Evolutionary conservation across 1,140 invertebrate species (phyloP).

Genomic region (Daktulosphaira vitifoliae): DNA sequence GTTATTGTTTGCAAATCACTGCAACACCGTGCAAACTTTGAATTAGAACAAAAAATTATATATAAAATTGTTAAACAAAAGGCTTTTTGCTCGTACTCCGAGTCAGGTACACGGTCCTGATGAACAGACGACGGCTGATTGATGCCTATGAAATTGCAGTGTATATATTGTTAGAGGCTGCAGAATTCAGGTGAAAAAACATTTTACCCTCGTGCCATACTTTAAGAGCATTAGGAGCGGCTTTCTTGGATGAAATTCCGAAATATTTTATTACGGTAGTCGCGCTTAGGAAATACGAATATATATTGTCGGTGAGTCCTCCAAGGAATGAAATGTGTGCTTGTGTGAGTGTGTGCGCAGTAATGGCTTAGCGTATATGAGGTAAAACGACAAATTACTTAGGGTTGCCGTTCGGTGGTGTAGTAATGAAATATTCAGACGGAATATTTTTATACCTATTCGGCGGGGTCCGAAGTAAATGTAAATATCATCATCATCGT

Average conservation of each 20-base stretch:
- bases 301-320: slow-evolving; percentile 6
- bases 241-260: not conserved
- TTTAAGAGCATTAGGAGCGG: too few relatives aligned
- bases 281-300: slow-evolving; percentile 17
- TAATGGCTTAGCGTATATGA: slow-evolving; percentile 26
- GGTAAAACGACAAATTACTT: slow-evolving; percentile 31
- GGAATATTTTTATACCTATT: slow-evolving; percentile 28
- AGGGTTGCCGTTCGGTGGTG: slow-evolving; percentile 13
- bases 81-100: too few relatives aligned
- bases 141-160: too few relatives aligned
- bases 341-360: not conserved
- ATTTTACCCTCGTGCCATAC: too few relatives aligned
- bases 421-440: slow-evolving; percentile 27
- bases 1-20: too few relatives aligned
- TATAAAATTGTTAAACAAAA: too few relatives aligned
- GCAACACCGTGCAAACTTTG: too few relatives aligned
- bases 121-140: too few relatives aligned
- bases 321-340: slow-evolving; percentile 13
- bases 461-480: slow-evolving; percentile 28
- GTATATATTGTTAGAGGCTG: too few relatives aligned
- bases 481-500: slow-evolving; percentile 29
- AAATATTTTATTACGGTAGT: slow-evolving; percentile 15
- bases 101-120: too few relatives aligned
- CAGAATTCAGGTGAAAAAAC: too few relatives aligned
- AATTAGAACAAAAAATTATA: too few relatives aligned